These are phyloP conservation scores for Hirundo rustica DNA, from an alignment of 2,797 vertebrate species.

Conservation along the genomic window DNA sequence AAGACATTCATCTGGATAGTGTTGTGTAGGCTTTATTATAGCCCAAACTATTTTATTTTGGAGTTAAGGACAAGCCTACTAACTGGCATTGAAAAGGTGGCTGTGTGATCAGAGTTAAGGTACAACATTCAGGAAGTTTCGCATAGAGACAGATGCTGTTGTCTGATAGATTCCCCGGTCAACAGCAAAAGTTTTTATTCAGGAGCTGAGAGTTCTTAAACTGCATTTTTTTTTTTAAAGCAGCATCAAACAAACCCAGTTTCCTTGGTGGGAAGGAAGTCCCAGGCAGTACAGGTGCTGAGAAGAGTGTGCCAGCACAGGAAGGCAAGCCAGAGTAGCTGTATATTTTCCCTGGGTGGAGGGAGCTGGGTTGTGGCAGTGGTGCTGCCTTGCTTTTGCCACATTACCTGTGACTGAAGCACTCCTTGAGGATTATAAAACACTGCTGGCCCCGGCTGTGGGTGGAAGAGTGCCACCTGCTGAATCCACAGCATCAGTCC, in stretches of 20 bases:
- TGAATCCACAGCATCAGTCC: not conserved
- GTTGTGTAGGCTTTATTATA: not conserved
- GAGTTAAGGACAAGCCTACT: not conserved
- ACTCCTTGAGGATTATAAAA: not conserved
- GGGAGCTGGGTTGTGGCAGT: not conserved
- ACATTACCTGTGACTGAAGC: not conserved
- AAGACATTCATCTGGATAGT: not conserved
- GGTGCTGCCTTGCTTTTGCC: not conserved
- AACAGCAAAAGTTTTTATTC: not conserved
- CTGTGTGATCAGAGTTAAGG: not conserved
- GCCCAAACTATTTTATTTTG: not conserved
- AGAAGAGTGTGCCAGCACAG: not conserved
- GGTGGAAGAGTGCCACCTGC: constrained; percentile 60
- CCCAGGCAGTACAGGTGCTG: not conserved
- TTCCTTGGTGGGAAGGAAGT: not conserved
- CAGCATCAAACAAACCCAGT: not conserved
- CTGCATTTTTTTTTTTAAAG: not conserved
- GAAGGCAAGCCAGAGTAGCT: not conserved
- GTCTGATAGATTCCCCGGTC: not conserved
- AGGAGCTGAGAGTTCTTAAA: not conserved
- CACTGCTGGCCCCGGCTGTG: not conserved
- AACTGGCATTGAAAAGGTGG: not conserved
- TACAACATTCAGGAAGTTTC: not conserved
- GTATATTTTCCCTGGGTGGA: not conserved
- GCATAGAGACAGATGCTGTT: not conserved